phyloP scores from a whole-genome alignment of 1,140 invertebrate genomes.

The Magallana ariakensis region DNA sequence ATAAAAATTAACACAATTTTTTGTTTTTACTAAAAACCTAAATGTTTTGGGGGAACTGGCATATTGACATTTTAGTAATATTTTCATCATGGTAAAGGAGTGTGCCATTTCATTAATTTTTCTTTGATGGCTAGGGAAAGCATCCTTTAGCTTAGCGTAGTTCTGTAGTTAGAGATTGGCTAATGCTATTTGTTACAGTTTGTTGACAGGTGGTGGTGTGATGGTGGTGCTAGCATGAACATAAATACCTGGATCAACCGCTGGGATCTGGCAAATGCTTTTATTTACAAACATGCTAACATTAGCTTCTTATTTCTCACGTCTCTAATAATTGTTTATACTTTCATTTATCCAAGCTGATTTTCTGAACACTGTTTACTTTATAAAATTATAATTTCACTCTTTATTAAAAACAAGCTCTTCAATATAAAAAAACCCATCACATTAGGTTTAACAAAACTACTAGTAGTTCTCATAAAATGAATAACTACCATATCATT shows the following conservation, averaged over 20 bases:
- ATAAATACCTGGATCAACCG: background rate
- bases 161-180: background rate
- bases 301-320: background rate
- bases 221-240: constrained; percentile 16
- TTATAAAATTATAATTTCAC: no score
- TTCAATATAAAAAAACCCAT: no score
- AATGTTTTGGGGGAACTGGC: no score
- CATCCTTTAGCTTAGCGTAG: constrained; percentile 1
- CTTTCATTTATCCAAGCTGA: background rate
- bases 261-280: background rate
- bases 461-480: no score
- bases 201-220: constrained; percentile 14
- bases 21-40: no score
- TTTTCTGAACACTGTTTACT: background rate
- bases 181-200: constrained; percentile 7
- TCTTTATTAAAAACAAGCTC: no score
- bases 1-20: no score
- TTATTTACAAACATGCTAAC: background rate
- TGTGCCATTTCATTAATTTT: no score
- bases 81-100: no score
- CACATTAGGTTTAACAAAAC: no score
- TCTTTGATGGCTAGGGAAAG: background rate
- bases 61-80: no score
- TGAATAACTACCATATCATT: no score
- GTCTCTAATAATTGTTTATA: background rate